These are phyloP conservation scores for Limnephilus marmoratus DNA, from an alignment of 2,888 invertebrate species.

Conservation along the genomic window DNA sequence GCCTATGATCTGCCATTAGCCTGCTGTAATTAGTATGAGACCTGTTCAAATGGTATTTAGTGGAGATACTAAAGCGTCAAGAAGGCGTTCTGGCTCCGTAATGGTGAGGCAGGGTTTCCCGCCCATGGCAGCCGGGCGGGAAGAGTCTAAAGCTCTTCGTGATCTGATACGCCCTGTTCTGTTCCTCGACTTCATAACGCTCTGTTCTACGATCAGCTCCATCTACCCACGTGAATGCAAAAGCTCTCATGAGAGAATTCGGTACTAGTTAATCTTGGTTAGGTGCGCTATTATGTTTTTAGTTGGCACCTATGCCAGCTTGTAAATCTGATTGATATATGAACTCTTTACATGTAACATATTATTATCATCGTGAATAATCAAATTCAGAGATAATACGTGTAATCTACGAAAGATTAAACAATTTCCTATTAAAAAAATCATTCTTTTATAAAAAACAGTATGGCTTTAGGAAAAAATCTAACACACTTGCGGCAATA, in stretches of 20 bases:
- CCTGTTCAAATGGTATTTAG: conserved; percentile 26
- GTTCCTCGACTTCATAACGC: background rate
- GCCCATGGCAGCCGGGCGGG: conserved; percentile 34
- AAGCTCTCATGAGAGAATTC: background rate
- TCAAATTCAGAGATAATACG: too few relatives aligned
- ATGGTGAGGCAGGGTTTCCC: conserved; percentile 3
- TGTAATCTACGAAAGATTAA: too few relatives aligned
- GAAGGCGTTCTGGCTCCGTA: conserved; percentile 39
- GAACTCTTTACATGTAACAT: too few relatives aligned
- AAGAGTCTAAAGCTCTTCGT: conserved; percentile 34
- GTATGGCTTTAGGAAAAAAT: too few relatives aligned
- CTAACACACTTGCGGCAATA: too few relatives aligned
- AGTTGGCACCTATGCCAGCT: background rate
- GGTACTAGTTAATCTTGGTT: background rate
- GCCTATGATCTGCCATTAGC: background rate
- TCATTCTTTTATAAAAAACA: too few relatives aligned
- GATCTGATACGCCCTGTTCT: conserved; percentile 47
- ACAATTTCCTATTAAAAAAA: too few relatives aligned
- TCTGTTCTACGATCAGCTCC: background rate
- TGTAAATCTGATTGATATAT: background rate
- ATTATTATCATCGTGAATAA: too few relatives aligned
- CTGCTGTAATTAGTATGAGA: background rate
- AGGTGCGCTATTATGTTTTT: background rate
- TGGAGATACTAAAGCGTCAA: conserved; percentile 35
- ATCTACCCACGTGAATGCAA: background rate